These are phyloP conservation scores for Ariopsis seemanni DNA, from an alignment of 2,113 vertebrate species.

Conservation along the genomic window DNA sequence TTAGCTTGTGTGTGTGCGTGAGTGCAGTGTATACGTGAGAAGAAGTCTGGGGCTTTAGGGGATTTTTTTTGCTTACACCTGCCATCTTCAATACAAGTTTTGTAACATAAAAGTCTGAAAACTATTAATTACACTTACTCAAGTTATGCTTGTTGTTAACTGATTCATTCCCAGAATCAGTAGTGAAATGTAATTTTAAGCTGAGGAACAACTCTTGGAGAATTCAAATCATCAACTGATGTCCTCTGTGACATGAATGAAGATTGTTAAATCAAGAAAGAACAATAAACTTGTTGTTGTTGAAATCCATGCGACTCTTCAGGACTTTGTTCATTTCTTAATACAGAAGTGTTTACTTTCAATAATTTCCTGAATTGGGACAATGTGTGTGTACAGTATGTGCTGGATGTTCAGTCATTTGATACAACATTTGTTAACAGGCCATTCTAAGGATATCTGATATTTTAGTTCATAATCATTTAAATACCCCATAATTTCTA, in stretches of 20 bases:
- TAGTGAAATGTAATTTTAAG: neutral
- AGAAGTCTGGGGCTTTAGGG: conserved; percentile 50
- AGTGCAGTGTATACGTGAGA: conserved; percentile 14
- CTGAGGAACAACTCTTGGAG: neutral
- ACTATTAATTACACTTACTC: neutral
- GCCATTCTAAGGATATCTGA: neutral
- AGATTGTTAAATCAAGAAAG: neutral
- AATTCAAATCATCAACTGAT: neutral
- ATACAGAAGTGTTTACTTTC: neutral
- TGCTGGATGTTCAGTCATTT: neutral
- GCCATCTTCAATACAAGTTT: neutral
- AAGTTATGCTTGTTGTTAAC: neutral
- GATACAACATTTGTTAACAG: neutral
- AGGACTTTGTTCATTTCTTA: neutral
- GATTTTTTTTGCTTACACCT: conserved; percentile 38
- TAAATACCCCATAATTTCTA: neutral
- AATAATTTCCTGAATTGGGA: neutral
- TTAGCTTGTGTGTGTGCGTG: neutral
- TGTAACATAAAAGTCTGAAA: neutral
- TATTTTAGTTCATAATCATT: neutral
- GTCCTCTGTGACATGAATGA: neutral
- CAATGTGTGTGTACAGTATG: neutral
- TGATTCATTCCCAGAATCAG: neutral
- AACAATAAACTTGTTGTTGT: neutral
- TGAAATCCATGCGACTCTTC: neutral